These are phyloP conservation scores for Gibbula magus DNA, from an alignment of 2,888 invertebrate genomes.

Conservation along the genomic window DNA sequence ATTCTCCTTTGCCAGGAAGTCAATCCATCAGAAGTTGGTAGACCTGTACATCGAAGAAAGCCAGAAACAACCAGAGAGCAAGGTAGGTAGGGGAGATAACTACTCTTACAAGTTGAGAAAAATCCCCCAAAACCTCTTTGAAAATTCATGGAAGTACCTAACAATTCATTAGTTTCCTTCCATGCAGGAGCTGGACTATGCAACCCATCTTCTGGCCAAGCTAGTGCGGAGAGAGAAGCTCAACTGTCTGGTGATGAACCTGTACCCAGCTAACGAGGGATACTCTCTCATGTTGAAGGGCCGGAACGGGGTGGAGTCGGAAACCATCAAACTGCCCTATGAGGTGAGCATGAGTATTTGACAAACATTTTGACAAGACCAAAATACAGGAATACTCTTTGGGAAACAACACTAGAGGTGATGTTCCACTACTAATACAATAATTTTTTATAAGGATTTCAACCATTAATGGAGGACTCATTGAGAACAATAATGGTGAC, in stretches of 20 bases:
- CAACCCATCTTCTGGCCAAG: constrained; percentile 83
- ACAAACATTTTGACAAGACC: no score
- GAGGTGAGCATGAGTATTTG: constrained; percentile 78
- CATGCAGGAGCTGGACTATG: constrained; percentile 59
- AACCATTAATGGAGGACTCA: no score
- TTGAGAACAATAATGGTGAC: no score
- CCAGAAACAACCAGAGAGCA: constrained; percentile 60
- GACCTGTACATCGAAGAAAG: constrained; percentile 72
- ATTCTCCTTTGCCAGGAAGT: constrained; percentile 59
- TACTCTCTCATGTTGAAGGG: constrained; percentile 82
- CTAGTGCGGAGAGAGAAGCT: constrained; percentile 89
- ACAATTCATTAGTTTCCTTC: background rate
- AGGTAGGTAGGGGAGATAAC: constrained; percentile 46
- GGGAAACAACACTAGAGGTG: background rate
- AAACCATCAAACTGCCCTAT: constrained; percentile 80
- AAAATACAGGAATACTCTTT: background rate
- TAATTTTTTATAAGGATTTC: no score
- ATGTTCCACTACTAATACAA: no score
- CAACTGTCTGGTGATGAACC: constrained; percentile 91
- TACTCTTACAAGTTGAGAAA: no score
- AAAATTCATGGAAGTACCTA: no score
- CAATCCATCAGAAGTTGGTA: constrained; percentile 68
- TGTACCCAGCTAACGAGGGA: constrained; percentile 94
- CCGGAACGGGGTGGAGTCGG: constrained; percentile 67
- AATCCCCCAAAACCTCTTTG: no score